These are phyloP conservation scores for Emesis furor DNA, from an alignment of 2,888 invertebrate genomes.

Conservation along the genomic window DNA sequence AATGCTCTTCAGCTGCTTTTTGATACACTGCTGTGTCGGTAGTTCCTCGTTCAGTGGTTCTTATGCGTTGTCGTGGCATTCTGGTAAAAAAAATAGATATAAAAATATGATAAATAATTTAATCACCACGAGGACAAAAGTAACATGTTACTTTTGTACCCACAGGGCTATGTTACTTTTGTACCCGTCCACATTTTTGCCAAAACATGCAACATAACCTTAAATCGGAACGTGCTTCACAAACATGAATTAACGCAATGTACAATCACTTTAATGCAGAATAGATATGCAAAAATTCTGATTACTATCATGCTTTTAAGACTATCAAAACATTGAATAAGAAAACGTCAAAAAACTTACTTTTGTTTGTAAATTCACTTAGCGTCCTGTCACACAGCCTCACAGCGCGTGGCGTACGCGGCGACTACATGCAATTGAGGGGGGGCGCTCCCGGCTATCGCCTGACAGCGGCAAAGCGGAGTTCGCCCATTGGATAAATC, in stretches of 20 bases:
- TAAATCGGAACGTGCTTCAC: constrained; percentile 43
- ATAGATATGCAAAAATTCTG: constrained; percentile 51
- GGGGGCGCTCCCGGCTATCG: constrained; percentile 48
- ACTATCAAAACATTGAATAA: constrained; percentile 40
- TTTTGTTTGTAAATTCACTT: background rate
- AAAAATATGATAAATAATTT: constrained; percentile 6
- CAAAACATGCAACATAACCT: constrained; percentile 42
- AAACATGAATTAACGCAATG: constrained; percentile 41
- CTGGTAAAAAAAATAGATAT: constrained; percentile 34
- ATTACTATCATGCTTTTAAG: constrained; percentile 46
- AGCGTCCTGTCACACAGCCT: constrained; percentile 42
- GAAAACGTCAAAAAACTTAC: too few relatives aligned
- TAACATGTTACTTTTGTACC: constrained; percentile 56
- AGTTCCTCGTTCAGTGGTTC: constrained; percentile 38
- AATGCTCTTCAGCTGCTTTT: constrained; percentile 20
- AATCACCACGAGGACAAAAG: constrained; percentile 38
- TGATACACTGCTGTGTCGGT: constrained; percentile 51
- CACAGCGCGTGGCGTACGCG: constrained; percentile 42
- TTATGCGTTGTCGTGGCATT: constrained; percentile 51
- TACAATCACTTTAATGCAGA: constrained; percentile 43
- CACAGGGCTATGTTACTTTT: constrained; percentile 29
- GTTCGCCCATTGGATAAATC: constrained; percentile 64
- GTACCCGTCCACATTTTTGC: constrained; percentile 43
- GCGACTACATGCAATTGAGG: constrained; percentile 41
- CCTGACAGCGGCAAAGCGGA: constrained; percentile 27